Percentiles rank a stretch among this genome's conserved stretches.
phyloP scores from a whole-genome alignment of 2,113 vertebrate genomes.

The Dromas ardeola region DNA sequence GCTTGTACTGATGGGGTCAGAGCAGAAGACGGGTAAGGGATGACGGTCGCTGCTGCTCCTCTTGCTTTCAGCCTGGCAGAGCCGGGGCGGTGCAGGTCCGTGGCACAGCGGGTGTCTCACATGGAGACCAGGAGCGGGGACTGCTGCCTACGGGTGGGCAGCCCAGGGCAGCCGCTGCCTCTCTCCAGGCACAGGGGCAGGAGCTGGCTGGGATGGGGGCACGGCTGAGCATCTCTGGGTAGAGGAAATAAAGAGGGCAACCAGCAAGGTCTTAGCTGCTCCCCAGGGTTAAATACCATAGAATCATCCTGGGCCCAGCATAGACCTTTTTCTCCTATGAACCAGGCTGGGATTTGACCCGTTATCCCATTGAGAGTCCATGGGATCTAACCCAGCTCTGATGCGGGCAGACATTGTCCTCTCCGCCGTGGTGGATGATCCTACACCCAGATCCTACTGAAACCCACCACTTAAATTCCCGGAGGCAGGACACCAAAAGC shows the following conservation, averaged over 20 bases:
- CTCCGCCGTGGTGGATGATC: background rate
- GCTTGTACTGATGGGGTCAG: background rate
- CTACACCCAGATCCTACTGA: background rate
- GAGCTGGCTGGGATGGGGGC: background rate
- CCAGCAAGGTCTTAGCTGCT: background rate
- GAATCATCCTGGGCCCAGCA: background rate
- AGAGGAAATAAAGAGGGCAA: background rate
- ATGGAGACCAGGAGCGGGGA: background rate
- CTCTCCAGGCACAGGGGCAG: background rate
- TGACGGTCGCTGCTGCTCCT: background rate
- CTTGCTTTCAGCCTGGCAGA: background rate
- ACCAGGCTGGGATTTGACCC: background rate
- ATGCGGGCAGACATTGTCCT: background rate
- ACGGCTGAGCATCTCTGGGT: background rate
- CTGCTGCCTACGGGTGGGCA: background rate
- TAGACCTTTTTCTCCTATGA: background rate
- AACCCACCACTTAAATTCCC: background rate
- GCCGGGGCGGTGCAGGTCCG: fast-evolving
- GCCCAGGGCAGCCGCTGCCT: background rate
- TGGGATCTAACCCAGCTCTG: background rate
- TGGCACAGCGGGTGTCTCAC: background rate
- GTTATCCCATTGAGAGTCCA: background rate
- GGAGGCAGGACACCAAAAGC: background rate
- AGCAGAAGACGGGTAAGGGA: background rate
- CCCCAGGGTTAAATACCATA: background rate